Percentiles rank a stretch among this genome's conserved stretches.
Evolutionary conservation across 92 coral and sea anemone genomes (phyloP).

Genomic region (Diadumene lineata): DNA sequence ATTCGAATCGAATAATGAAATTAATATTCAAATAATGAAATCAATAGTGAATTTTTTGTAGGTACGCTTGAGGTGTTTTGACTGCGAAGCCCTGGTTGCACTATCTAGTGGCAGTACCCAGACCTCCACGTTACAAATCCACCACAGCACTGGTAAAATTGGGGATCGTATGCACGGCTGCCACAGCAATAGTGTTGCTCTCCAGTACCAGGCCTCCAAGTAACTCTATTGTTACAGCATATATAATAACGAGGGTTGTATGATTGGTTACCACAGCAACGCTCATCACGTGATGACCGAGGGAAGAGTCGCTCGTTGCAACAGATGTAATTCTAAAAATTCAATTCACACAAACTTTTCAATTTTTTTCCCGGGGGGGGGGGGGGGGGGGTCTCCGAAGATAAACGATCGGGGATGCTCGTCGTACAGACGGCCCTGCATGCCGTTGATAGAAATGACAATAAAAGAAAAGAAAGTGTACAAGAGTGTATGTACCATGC

Average conservation of each 20-base stretch:
- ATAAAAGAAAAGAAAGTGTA: no score
- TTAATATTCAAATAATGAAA: no score
- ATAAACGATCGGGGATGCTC: no score
- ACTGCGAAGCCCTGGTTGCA: background rate
- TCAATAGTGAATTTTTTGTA: no score
- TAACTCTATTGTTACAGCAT: slow-evolving; percentile 11
- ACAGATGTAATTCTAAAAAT: slow-evolving; percentile 24
- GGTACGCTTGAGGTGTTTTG: background rate
- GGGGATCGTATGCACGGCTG: background rate
- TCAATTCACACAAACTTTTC: no score
- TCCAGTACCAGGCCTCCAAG: slow-evolving; percentile 24
- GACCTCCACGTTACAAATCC: slow-evolving; percentile 30
- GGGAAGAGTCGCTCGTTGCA: slow-evolving; percentile 17
- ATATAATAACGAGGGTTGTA: slow-evolving; percentile 11
- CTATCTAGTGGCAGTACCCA: background rate
- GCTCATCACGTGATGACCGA: background rate
- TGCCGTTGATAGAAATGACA: no score
- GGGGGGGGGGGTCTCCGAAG: no score
- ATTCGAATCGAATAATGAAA: no score
- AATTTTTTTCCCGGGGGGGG: no score
- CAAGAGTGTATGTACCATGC: no score
- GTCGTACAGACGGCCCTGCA: no score
- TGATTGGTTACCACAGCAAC: slow-evolving; percentile 10
- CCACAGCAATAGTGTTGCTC: slow-evolving; percentile 20
- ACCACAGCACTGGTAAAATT: slow-evolving; percentile 32